A percentile compares a stretch with the other conserved stretches of the same genome.
Evolutionary conservation across 1,140 invertebrate genomes (phyloP).

Genomic region (Ostrea edulis): DNA sequence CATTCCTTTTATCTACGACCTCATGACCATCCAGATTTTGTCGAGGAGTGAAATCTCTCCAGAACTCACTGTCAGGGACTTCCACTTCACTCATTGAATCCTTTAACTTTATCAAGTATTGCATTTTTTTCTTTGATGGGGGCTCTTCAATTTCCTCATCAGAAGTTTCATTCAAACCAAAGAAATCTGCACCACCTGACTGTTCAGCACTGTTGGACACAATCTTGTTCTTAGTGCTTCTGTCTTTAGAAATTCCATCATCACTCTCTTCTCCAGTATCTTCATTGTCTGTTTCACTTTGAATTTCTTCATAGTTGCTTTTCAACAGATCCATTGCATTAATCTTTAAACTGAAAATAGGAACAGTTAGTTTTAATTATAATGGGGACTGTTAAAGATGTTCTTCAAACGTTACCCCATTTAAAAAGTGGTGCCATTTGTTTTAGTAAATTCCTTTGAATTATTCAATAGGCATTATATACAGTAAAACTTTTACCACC

Average conservation of each 20-base stretch:
- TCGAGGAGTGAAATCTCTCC: slow-evolving; percentile 60
- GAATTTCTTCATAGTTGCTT: slow-evolving; percentile 44
- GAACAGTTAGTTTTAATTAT: neutral
- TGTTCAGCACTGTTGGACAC: neutral
- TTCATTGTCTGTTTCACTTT: slow-evolving; percentile 38
- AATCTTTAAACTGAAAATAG: neutral
- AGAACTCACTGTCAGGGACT: slow-evolving; percentile 65
- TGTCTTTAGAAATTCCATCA: slow-evolving; percentile 22
- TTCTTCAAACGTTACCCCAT: too few relatives aligned
- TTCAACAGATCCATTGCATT: slow-evolving; percentile 53
- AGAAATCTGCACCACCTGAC: slow-evolving; percentile 30
- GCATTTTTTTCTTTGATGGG: slow-evolving; percentile 22
- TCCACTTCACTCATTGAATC: slow-evolving; percentile 43
- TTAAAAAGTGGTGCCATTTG: too few relatives aligned
- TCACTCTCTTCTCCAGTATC: neutral
- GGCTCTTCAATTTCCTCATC: slow-evolving; percentile 34
- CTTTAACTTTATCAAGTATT: neutral
- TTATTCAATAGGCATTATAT: too few relatives aligned
- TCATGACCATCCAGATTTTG: neutral
- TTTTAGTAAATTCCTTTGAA: too few relatives aligned
- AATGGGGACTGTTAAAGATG: too few relatives aligned
- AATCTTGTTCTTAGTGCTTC: neutral
- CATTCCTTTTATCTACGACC: neutral
- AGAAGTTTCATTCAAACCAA: slow-evolving; percentile 47
- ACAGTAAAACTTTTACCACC: too few relatives aligned